A percentile compares a stretch with the other conserved stretches of the same genome.
Evolutionary conservation across 2,888 invertebrate genomes (phyloP).

Genomic region (Diarsia dahlii): DNA sequence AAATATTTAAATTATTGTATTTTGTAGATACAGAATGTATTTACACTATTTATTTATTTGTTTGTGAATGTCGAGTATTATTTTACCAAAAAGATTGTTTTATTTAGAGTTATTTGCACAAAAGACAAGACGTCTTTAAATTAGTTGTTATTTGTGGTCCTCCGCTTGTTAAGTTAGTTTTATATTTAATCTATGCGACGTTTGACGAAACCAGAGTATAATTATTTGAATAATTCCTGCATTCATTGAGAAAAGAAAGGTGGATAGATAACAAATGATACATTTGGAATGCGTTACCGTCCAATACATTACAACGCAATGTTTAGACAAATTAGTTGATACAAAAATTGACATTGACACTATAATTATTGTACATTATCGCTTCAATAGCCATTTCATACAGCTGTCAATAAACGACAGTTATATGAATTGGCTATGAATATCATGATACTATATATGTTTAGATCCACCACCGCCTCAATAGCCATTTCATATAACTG

Average conservation of each 20-base stretch:
- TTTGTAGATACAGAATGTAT: conserved; percentile 17
- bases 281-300: background rate
- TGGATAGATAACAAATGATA: background rate
- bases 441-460: too few species aligned
- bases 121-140: conserved; percentile 63
- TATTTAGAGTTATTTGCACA: conserved; percentile 66
- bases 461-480: too few species aligned
- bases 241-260: background rate
- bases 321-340: background rate
- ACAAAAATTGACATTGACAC: background rate
- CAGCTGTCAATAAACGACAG: background rate
- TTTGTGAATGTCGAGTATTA: conserved; percentile 69
- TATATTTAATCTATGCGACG: background rate
- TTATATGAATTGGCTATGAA: background rate
- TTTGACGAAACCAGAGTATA: background rate
- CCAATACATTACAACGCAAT: conserved; percentile 1
- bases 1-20: background rate
- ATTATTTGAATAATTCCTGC: background rate
- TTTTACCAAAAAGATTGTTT: conserved; percentile 69
- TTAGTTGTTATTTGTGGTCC: conserved; percentile 32
- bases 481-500: too few species aligned
- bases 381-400: background rate
- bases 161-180: conserved; percentile 1
- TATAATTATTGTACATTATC: too few species aligned
- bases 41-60: conserved; percentile 9